These are phyloP conservation scores for Bergia sp. DNA, from an alignment of 92 coral and sea anemone species.

Conservation along the genomic window DNA sequence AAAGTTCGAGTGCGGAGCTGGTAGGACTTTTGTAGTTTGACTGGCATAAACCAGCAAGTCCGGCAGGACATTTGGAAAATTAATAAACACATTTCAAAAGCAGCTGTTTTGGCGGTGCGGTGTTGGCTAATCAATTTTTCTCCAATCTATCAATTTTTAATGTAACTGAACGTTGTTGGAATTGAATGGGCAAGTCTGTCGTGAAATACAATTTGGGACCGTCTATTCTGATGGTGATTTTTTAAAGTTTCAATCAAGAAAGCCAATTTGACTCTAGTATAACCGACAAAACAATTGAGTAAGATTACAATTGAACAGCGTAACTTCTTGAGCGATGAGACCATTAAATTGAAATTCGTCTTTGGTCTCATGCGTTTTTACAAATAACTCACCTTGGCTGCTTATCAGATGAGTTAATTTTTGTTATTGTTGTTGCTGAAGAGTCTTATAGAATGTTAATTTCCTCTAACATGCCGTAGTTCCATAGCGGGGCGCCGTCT, in stretches of 20 bases:
- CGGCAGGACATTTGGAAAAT: not conserved
- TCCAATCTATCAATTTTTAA: conserved; percentile 30
- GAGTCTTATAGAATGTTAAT: conserved; percentile 1
- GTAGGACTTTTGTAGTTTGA: not conserved
- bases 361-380: not conserved
- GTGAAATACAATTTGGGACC: not conserved
- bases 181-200: not conserved
- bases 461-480: not conserved
- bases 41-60: not conserved
- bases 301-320: not conserved
- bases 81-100: not conserved
- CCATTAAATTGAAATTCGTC: not conserved
- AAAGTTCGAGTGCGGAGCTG: not conserved
- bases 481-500: not conserved
- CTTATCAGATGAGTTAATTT: not conserved
- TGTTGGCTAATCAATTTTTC: not conserved
- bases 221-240: not conserved
- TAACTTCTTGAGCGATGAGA: not conserved
- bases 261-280: not conserved
- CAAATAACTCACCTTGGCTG: not conserved
- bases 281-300: not conserved
- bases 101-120: conserved; percentile 1
- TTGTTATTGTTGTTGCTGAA: not conserved
- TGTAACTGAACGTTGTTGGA: not conserved
- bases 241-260: not conserved